Evolutionary conservation across 2,113 vertebrate genomes (phyloP), one percentile per base, ranked within the genome.

Genomic region (Heptranchias perlo): DNA sequence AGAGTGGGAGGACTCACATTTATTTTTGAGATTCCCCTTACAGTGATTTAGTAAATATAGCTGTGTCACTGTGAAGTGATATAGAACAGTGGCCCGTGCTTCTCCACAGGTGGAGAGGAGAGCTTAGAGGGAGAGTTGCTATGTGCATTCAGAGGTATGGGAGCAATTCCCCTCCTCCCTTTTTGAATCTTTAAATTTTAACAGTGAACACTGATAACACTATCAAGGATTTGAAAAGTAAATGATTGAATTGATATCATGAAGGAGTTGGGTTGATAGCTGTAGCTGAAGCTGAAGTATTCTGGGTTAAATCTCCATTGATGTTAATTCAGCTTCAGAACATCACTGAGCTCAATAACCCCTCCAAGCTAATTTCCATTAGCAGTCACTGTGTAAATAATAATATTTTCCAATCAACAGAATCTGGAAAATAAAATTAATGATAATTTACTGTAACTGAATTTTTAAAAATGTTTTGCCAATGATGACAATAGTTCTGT

Each of bases 251-350:
- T 39, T 93, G 89, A 62, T 58, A 93, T 3, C 10, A n/a, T 93
- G 58, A 93, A 39, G n/a, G 86, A 91, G 31, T 61, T 92, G 87
- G 25, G 58, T 93, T 93, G 58, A 31, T 67, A 31, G 64, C 62
- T 94, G 61, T 49, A 89, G 31, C 35, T 47, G n/a, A 39, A 44
- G 61, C 39, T n/a, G n/a, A n/a, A n/a, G n/a, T n/a, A 65, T 65
- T 65, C 16, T 95, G 64, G 62, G 93, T 65, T 67, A 95, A 95
- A 69, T 49, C 39, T 64, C 23, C 62, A 65, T 39, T 94, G 92
- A 65, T 94, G 39, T 47, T 47, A 94, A 62, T 94, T 94, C 62
- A 67, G 62, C 62, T 94, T 94, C 62, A 94, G n/a, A 94, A 94
- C 39, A 47, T 65, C 64, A 95, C 35, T 49, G 44, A 69, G 7